Evolutionary conservation across 2,797 vertebrate genomes (phyloP), one percentile per base, ranked within the genome.

Genomic region (Sebastes umbrosus): DNA sequence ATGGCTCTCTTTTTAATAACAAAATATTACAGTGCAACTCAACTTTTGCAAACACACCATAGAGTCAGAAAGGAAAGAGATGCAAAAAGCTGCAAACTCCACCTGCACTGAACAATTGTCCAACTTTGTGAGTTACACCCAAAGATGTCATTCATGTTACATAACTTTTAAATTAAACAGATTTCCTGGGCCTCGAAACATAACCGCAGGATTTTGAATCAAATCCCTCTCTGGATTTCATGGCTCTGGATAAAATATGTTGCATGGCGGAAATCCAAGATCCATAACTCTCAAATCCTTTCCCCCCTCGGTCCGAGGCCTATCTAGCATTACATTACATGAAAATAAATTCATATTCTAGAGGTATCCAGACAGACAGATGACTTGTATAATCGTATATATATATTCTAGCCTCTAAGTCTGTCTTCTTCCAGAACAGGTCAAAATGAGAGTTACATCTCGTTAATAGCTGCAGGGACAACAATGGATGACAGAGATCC

Each of bases 391-490:
- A 14, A 58, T 75, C 1, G 6, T 31, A 60, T 22, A n/a, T 63
- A 12, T 27, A 11, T 20, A 36, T 69, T 67, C 27, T 59, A 39
- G 31, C 34, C 34, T 54, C 43, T 64, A 32, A 29, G 31, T 25
- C 29, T 39, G 57, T 36, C 24, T 65, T 79, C 55, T 20, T 52
- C 13, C 12, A 46, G 13, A 86, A 71, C 9, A 79, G 50, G 14
- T 82, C 65, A 65, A 71, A 67, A 70, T 34, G 4, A 78, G 31
- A 64, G 43, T 24, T 67, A 12, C n/a, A 54, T 32, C 74, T 77
- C 52, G 80, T 67, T 70, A 68, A 76, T 43, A 73, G 73, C 69
- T 74, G 20, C 6, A 86, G 62, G 67, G 52, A 3, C 6, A 69
- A 69, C 66, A 65, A 65, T 46, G 4, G 12, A 60, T 64, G 50